A percentile compares a stretch with the other conserved stretches of the same genome.
These are phyloP conservation scores for Punctoribates punctum DNA, from an alignment of 2,888 invertebrate genomes.

Conservation along the genomic window DNA sequence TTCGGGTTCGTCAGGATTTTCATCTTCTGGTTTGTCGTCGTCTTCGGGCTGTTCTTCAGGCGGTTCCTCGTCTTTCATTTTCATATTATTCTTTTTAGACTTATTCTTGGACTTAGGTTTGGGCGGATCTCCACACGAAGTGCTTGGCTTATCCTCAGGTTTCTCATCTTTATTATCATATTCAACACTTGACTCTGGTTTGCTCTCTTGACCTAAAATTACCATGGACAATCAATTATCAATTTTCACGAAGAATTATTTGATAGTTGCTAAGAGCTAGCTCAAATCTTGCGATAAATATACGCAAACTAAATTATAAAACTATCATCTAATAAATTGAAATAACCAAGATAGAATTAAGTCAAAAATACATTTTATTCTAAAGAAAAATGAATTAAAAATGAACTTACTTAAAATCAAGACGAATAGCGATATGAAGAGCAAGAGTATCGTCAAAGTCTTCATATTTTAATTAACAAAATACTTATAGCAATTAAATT, in stretches of 20 bases:
- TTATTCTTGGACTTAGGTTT: neutral
- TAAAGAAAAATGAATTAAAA: neutral
- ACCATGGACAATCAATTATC: too few species aligned
- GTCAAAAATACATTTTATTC: too few species aligned
- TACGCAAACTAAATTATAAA: too few species aligned
- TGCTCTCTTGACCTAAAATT: too few species aligned
- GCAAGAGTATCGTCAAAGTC: neutral
- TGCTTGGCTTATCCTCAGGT: neutral
- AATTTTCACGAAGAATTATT: too few species aligned
- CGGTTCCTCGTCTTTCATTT: neutral
- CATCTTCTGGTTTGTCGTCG: neutral
- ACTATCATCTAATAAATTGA: too few species aligned
- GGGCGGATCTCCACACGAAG: neutral
- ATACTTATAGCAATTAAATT: neutral
- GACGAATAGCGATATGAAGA: neutral
- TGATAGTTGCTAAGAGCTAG: too few species aligned
- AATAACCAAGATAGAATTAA: too few species aligned
- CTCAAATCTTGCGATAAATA: too few species aligned
- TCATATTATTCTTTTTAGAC: too few species aligned
- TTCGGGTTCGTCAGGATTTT: neutral
- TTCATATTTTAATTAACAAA: neutral
- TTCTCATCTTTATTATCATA: neutral
- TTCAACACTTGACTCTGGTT: too few species aligned
- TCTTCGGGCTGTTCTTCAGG: neutral
- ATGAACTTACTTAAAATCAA: neutral